Percentiles rank a stretch among this genome's conserved stretches.
These are phyloP conservation scores for Ianthella basta DNA, from an alignment of 37 sponge, comb jelly and placozoan genomes.

Conservation along the genomic window DNA sequence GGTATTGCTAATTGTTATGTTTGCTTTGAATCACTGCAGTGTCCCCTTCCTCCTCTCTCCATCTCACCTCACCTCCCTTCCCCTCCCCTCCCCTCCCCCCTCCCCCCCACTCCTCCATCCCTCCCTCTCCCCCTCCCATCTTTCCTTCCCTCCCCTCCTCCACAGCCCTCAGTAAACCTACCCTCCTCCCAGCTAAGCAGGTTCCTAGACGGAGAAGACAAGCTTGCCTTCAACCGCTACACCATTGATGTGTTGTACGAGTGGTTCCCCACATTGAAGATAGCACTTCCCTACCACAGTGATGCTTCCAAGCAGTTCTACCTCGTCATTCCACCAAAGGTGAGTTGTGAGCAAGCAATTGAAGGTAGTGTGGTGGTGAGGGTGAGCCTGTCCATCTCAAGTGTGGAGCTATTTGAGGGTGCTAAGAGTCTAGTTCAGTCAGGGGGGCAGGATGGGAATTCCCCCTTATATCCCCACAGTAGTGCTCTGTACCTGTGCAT, in stretches of 20 bases:
- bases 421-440: no score
- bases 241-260: constrained; percentile 10
- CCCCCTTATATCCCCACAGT: background rate
- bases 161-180: background rate
- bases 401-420: no score
- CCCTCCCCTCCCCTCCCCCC: background rate
- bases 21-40: no score
- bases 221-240: constrained; percentile 31
- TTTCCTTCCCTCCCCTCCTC: background rate
- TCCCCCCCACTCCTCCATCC: constrained; percentile 41
- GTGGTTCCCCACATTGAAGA: constrained; percentile 31
- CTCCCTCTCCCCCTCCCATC: constrained; percentile 21
- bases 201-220: constrained; percentile 3
- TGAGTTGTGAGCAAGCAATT: background rate
- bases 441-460: no score
- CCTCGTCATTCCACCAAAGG: constrained; percentile 46
- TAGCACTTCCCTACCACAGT: constrained; percentile 5
- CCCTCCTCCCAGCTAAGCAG: background rate
- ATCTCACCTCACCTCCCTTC: background rate
- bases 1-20: no score
- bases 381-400: no score
- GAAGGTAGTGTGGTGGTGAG: no score
- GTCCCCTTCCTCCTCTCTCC: no score
- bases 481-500: no score
- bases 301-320: constrained; percentile 41